phyloP scores from a whole-genome alignment of 2,113 vertebrate species.

The Trichechus manatus region DNA sequence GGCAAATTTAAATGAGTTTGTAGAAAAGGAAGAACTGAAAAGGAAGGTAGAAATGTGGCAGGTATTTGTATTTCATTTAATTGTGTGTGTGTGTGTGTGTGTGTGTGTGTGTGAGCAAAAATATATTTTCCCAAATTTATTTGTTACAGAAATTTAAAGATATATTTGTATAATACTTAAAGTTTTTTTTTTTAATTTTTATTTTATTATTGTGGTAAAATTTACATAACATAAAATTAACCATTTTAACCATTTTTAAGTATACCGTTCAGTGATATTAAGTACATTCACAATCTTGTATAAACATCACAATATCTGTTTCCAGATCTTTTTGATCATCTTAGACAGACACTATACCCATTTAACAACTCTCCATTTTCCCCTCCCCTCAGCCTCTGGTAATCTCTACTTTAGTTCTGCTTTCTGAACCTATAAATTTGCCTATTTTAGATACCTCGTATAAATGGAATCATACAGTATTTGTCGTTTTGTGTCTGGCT shows the following conservation, averaged over 20 bases:
- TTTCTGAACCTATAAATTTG: not conserved
- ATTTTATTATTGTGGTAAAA: not conserved
- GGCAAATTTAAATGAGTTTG: slow-evolving; percentile 89
- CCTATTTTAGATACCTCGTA: not conserved
- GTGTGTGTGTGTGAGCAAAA: not conserved
- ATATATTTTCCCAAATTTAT: not conserved
- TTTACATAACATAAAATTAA: not conserved
- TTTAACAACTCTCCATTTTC: not conserved
- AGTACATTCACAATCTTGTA: not conserved
- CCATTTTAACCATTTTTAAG: not conserved
- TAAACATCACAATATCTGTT: not conserved
- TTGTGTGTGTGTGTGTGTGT: not conserved
- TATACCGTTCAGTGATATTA: not conserved
- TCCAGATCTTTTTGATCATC: not conserved
- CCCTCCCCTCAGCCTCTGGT: not conserved
- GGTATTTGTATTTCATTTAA: slow-evolving; percentile 88
- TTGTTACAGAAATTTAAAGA: slow-evolving; percentile 7
- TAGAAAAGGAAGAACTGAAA: slow-evolving; percentile 89
- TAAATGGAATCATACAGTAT: not conserved
- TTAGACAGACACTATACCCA: not conserved
- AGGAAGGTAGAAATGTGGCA: slow-evolving; percentile 94
- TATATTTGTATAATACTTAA: not conserved
- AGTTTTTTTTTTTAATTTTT: not conserved
- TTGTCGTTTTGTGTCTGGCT: not conserved
- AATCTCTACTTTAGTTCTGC: not conserved